Conservation (phyloP, 2,113 vertebrate species). For the Callaeas wilsoni region DNA sequence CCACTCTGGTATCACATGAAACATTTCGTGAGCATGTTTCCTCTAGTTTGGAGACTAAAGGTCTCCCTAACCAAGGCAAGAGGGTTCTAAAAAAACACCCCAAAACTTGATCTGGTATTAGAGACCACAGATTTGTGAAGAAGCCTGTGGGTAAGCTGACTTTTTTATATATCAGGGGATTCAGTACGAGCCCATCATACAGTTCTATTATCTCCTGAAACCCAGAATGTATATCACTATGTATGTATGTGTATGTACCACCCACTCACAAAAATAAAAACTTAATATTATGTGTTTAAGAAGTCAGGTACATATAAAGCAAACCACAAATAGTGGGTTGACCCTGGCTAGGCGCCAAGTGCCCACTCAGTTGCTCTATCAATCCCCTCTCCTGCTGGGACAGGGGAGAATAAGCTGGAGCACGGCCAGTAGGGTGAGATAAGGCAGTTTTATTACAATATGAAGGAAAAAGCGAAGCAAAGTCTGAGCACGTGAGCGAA, state of each 20-base stretch:
- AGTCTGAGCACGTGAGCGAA: no score
- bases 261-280: background rate
- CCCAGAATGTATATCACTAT: background rate
- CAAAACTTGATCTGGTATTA: background rate
- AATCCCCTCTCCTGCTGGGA: no score
- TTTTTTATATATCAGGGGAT: background rate
- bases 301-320: background rate
- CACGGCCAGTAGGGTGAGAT: no score
- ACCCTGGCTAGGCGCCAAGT: no score
- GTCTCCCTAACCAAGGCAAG: background rate
- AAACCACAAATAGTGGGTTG: background rate
- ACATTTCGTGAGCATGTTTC: background rate
- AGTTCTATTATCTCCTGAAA: background rate
- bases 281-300: background rate
- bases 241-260: background rate
- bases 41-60: background rate
- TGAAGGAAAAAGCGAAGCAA: no score
- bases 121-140: background rate
- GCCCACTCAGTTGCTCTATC: no score
- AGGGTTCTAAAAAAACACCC: fast-evolving
- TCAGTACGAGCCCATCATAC: background rate
- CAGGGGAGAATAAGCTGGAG: no score
- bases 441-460: no score
- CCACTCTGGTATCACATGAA: background rate
- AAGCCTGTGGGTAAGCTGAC: background rate